Evolutionary conservation across 2,797 vertebrate genomes (phyloP), one percentile per base, ranked within the genome.

Genomic region (Myripristis jacobus): DNA sequence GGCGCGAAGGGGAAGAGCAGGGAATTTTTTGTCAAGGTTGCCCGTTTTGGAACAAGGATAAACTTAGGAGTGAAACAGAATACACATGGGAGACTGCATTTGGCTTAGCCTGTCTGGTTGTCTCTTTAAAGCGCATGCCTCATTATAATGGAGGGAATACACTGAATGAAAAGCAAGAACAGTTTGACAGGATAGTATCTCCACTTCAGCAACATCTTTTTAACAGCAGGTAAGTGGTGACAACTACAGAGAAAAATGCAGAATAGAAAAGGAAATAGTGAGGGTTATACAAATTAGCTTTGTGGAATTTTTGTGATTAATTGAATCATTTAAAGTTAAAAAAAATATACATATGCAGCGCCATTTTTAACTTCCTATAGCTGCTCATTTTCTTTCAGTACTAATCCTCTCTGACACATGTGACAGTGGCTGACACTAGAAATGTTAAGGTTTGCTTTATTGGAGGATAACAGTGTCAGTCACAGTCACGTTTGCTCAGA

Each of bases 91-190:
- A 74, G 48, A 72, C 61, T 77, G 70, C 64, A 70, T 75, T 65
- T 75, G 21, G 60, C 55, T 44, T 52, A 64, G 67, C 52, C 73
- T 66, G 65, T 71, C 71, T 80, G 66, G 63, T 22, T 75, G 62
- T 77, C 52, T 66, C 67, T 73, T 77, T 61, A 56, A 60, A 50
- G 69, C 1, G 9, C 61, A 73, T 22, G 48, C 55, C 71, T 77
- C 63, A 75, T 86, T 79, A 85, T 76, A 68, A 61, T 41, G 61
- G 60, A 72, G 52, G 19, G 46, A 78, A 76, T 66, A 75, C 64
- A 56, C 46, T 59, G 70, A 82, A 78, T 66, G 24, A 57, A 84
- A 74, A 72, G 54, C 48, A n/a, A 73, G 72, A 65, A 43, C 41
- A 57, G 15, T 21, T 16, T 1, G 11, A 57, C n/a, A n/a, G 22